Evolutionary conservation across 2,797 vertebrate genomes (phyloP), one percentile per base, ranked within the genome.

Genomic region (Phrynocephalus forsythii): DNA sequence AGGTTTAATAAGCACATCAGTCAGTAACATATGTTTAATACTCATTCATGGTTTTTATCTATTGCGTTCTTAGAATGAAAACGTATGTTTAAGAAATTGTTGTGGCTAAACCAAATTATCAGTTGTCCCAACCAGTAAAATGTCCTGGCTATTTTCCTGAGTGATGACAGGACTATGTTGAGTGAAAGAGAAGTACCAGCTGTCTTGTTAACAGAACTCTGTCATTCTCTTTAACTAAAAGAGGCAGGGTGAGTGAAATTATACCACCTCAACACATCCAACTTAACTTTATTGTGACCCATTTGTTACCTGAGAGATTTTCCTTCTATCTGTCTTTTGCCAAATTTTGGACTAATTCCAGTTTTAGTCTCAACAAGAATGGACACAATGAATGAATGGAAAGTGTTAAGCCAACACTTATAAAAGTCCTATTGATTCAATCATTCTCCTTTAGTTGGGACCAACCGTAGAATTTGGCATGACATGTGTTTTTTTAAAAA

Each of bases 91-190:
- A 91, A 86, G 92, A 93, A 94, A 93, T 86, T 95, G 90, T 94
- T 95, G 94, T 94, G 92, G 92, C 77, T 95, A 94, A 95, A 94
- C 89, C 91, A 91, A 93, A 94, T 91, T 90, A 94, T 94, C 85
- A 88, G 91, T 95, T 95, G 93, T 92, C 94, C 91, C 88, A 91
- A 90, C 89, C 93, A 93, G 90, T 94, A 93, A 94, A 95, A 93
- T 77, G 78, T 89, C 91, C 94, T 93, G 94, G 94, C 94, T 90
- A 50, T 87, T 83, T 90, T 94, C 85, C 88, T 92, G 86, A 89
- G 93, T 93, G 94, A 94, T 95, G 94, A 95, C 94, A 95, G 95
- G 93, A 91, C 95, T 95, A 93, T 95, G 95, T 95, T 94, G 94
- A 95, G 94, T 90, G 92, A 91, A 89, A 94, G 94, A 94, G 92